phyloP scores from a whole-genome alignment of 2,797 vertebrate genomes.

The Enteromius treurensis region DNA sequence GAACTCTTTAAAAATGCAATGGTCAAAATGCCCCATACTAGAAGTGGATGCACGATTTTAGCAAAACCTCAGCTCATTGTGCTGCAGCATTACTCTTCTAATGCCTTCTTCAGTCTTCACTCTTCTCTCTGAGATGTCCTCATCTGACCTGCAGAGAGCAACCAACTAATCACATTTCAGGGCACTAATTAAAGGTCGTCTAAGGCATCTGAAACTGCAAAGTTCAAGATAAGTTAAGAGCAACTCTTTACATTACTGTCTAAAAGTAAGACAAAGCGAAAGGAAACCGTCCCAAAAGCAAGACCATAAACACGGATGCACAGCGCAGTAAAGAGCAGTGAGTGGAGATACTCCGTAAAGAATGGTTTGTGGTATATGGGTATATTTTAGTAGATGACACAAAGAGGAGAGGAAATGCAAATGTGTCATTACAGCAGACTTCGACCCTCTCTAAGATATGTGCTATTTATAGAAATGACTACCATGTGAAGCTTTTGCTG shows the following conservation, averaged over 20 bases:
- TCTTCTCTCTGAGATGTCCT: neutral
- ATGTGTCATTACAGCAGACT: conserved; percentile 4
- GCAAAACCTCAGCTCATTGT: neutral
- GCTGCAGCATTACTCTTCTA: neutral
- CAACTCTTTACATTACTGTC: neutral
- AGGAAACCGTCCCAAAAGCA: neutral
- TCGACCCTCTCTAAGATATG: neutral
- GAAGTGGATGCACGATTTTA: neutral
- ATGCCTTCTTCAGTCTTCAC: neutral
- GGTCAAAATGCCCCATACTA: neutral
- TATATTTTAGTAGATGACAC: conserved; percentile 6
- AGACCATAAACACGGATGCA: neutral
- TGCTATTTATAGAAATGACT: conserved; percentile 29
- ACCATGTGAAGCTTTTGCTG: neutral
- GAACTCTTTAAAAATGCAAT: neutral
- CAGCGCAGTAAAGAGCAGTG: neutral
- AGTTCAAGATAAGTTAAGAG: neutral
- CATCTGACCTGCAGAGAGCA: conserved; percentile 3
- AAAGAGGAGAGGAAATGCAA: conserved; percentile 8
- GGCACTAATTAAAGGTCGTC: neutral
- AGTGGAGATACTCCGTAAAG: neutral
- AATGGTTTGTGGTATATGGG: neutral
- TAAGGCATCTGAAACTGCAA: neutral
- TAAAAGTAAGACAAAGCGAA: neutral
- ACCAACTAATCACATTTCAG: neutral